Evolutionary conservation across 2,797 vertebrate genomes (phyloP).

Genomic region (Neosilurus mollespiculum): DNA sequence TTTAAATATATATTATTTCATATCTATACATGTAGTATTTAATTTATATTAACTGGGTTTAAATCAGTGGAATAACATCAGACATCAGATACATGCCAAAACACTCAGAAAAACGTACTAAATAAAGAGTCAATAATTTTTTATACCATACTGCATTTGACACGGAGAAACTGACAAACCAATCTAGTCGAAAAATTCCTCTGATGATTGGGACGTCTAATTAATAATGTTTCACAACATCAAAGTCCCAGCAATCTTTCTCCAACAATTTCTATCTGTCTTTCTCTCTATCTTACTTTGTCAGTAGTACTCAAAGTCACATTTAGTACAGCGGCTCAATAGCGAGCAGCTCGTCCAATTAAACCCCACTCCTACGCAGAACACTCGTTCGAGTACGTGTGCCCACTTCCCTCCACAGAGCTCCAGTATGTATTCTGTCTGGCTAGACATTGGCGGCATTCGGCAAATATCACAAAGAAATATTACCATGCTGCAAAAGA

Average conservation of each 20-base stretch:
- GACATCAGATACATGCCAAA: no score
- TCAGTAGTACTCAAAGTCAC: slow-evolving; percentile 39
- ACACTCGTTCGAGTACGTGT: slow-evolving; percentile 23
- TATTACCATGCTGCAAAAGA: slow-evolving; percentile 28
- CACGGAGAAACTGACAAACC: slow-evolving; percentile 5
- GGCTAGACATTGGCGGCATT: slow-evolving; percentile 29
- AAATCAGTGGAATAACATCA: no score
- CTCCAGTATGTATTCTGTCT: slow-evolving; percentile 38
- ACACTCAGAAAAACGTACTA: not conserved
- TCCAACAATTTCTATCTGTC: slow-evolving; percentile 1
- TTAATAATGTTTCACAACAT: slow-evolving; percentile 1
- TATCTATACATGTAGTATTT: no score
- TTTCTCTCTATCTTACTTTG: not conserved
- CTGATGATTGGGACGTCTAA: slow-evolving; percentile 12
- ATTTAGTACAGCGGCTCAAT: slow-evolving; percentile 33
- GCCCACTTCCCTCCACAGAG: slow-evolving; percentile 2
- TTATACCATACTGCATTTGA: not conserved
- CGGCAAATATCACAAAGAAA: slow-evolving; percentile 42
- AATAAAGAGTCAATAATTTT: not conserved
- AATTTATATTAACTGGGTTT: no score
- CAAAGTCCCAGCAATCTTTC: not conserved
- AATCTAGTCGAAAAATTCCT: slow-evolving; percentile 7
- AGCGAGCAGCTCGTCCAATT: slow-evolving; percentile 39
- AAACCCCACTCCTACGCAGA: slow-evolving; percentile 24
- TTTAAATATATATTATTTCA: no score